Conservation (phyloP, 2,888 invertebrate genomes). For the Apoda limacodes region DNA sequence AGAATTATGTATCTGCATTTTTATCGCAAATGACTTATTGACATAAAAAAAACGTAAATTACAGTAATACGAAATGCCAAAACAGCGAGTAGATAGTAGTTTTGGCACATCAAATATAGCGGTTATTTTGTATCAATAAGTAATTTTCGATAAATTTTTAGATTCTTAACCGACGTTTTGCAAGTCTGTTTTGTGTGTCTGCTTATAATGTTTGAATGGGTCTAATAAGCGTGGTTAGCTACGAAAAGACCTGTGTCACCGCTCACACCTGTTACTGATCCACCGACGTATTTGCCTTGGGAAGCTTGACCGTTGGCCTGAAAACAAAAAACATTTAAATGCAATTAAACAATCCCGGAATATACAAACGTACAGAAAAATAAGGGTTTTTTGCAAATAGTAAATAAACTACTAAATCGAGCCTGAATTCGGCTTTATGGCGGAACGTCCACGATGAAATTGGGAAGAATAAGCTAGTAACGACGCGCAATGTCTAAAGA, state of each 20-base stretch:
- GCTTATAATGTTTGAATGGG: conserved; percentile 10
- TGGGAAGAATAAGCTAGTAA: conserved; percentile 7
- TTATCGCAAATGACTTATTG: too few species aligned
- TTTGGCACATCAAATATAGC: too few species aligned
- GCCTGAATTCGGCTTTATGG: too few species aligned
- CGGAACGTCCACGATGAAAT: not conserved
- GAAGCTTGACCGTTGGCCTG: conserved; percentile 95
- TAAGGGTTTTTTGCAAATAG: not conserved
- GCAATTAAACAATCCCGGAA: conserved; percentile 12
- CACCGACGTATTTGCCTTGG: conserved; percentile 90
- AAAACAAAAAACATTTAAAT: conserved; percentile 22
- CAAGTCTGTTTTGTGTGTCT: conserved; percentile 3
- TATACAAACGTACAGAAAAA: conserved; percentile 3
- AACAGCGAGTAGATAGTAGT: too few species aligned
- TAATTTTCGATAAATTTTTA: too few species aligned
- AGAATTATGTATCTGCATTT: too few species aligned
- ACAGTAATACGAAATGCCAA: too few species aligned
- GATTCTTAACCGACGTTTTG: too few species aligned
- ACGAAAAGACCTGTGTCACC: conserved; percentile 91
- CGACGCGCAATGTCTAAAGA: too few species aligned
- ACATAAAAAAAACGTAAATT: too few species aligned
- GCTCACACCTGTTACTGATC: conserved; percentile 87
- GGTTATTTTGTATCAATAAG: too few species aligned
- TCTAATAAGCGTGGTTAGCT: conserved; percentile 96
- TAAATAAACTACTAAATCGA: too few species aligned